Evolutionary conservation across 2,797 vertebrate species (phyloP).

Genomic region (Cuniculus paca): DNA sequence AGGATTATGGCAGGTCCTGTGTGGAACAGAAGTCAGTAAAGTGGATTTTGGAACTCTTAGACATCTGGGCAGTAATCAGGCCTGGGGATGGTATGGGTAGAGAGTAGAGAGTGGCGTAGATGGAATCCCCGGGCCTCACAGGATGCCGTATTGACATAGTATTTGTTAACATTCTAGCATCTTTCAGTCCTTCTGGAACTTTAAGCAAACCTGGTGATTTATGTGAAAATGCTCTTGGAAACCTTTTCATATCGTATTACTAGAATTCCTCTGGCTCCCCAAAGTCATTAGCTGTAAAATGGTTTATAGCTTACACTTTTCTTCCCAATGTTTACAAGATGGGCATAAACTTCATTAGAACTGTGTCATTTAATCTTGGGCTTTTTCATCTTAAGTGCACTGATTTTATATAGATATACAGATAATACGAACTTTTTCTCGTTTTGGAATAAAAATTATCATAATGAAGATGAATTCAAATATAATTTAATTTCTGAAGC

Average conservation of each 20-base stretch:
- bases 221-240: slow-evolving; percentile 42
- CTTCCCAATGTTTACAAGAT: not conserved
- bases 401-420: slow-evolving; percentile 3
- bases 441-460: slow-evolving; percentile 58
- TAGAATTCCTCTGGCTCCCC: not conserved
- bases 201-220: slow-evolving; percentile 47
- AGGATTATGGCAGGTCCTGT: not conserved
- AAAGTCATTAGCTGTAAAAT: not conserved
- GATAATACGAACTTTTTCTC: not conserved
- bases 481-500: slow-evolving; percentile 50
- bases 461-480: slow-evolving; percentile 23
- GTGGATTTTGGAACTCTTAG: not conserved
- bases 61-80: not conserved
- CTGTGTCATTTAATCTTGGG: not conserved
- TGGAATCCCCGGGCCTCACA: not conserved
- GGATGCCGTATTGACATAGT: not conserved
- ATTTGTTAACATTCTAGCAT: slow-evolving; percentile 17
- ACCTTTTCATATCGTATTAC: not conserved
- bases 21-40: not conserved
- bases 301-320: slow-evolving; percentile 41
- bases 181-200: slow-evolving; percentile 20
- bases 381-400: not conserved
- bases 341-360: not conserved
- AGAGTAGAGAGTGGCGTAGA: not conserved
- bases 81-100: not conserved